phyloP scores from a whole-genome alignment of 1,140 invertebrate species.

The Drosophila azteca region DNA sequence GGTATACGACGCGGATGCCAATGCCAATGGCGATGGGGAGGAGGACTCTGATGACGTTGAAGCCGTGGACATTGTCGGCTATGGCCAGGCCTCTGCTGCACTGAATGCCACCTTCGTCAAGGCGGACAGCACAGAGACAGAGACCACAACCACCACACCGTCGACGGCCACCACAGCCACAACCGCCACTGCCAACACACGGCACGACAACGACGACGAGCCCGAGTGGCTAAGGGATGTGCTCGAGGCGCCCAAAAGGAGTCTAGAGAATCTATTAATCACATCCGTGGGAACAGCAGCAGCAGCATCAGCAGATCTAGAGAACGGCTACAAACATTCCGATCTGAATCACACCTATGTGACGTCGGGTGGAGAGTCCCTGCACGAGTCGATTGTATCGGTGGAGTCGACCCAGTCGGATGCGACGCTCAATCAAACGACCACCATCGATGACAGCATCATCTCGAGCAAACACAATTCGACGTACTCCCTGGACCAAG shows the following conservation, averaged over 20 bases:
- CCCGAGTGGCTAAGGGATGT: conserved; percentile 86
- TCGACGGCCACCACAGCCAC: conserved; percentile 76
- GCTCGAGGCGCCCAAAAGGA: conserved; percentile 84
- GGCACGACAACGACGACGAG: conserved; percentile 84
- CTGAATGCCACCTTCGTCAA: conserved; percentile 67
- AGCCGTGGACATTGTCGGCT: conserved; percentile 74
- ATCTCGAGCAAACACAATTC: conserved; percentile 83
- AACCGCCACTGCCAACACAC: conserved; percentile 69
- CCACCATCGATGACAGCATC: conserved; percentile 83
- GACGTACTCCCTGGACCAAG: conserved; percentile 74
- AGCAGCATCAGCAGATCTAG: conserved; percentile 12
- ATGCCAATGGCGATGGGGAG: conserved; percentile 48
- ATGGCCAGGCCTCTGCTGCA: conserved; percentile 50
- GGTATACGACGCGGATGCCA: conserved; percentile 44
- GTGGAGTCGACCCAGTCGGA: conserved; percentile 82
- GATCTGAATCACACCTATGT: conserved; percentile 71
- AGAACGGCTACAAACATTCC: conserved; percentile 66
- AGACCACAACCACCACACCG: conserved; percentile 67
- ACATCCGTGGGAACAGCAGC: conserved; percentile 23
- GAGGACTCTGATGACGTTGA: conserved; percentile 75
- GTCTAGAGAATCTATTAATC: conserved; percentile 78
- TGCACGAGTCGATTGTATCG: conserved; percentile 82
- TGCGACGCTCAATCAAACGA: conserved; percentile 76
- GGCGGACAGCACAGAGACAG: conserved; percentile 69
- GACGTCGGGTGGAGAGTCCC: conserved; percentile 59